These are phyloP conservation scores for Tetraneura akinire DNA, from an alignment of 1,140 invertebrate genomes.

Conservation along the genomic window DNA sequence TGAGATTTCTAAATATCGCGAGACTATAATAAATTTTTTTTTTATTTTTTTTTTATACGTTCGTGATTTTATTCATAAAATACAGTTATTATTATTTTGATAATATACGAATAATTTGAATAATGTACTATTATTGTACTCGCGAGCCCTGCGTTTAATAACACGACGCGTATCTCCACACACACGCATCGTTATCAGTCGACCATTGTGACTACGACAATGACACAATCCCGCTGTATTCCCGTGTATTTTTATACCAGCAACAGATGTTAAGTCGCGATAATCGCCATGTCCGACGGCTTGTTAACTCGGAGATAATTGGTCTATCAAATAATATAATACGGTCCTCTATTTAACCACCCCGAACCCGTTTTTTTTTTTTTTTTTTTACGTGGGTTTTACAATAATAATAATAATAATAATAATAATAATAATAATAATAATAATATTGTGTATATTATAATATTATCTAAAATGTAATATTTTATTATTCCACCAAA, in stretches of 20 bases:
- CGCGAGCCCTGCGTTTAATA: too few relatives aligned
- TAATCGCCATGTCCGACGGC: constrained; percentile 44
- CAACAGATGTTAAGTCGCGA: constrained; percentile 43
- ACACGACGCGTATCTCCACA: not conserved
- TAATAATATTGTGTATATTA: not conserved
- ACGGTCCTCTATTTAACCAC: constrained; percentile 44
- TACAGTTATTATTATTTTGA: too few relatives aligned
- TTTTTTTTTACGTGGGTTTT: constrained; percentile 32
- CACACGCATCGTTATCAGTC: constrained; percentile 25
- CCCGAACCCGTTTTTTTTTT: constrained; percentile 21
- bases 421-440: too few relatives aligned
- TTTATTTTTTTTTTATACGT: too few relatives aligned
- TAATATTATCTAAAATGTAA: not conserved
- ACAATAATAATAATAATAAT: too few relatives aligned
- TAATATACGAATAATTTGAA: too few relatives aligned
- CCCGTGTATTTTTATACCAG: not conserved
- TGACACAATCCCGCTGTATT: constrained; percentile 20
- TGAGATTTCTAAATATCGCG: too few relatives aligned
- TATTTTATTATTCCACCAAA: not conserved
- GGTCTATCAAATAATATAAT: constrained; percentile 48
- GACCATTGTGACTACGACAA: constrained; percentile 2
- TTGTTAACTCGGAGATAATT: constrained; percentile 51
- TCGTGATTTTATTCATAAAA: too few relatives aligned
- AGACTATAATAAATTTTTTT: too few relatives aligned
- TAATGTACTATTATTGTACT: not conserved